Evolutionary conservation across 2,797 vertebrate genomes (phyloP).

Genomic region (Alectoris magna): DNA sequence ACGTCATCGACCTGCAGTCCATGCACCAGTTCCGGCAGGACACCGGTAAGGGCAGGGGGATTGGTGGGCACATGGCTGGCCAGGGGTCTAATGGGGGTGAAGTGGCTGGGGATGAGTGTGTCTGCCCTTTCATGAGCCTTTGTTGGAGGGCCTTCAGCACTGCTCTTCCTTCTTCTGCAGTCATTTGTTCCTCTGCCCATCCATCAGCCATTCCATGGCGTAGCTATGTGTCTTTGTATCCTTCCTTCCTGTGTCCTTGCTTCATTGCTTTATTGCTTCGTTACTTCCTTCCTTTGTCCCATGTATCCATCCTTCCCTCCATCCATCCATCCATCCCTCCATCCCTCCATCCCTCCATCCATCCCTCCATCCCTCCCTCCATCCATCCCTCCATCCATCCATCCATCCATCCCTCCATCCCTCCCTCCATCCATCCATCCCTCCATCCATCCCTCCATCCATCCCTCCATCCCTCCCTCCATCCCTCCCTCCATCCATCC

Average conservation of each 20-base stretch:
- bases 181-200: neutral
- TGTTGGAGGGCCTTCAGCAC: neutral
- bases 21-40: slow-evolving; percentile 99
- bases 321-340: no score
- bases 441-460: no score
- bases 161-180: neutral
- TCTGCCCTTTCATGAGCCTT: neutral
- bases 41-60: slow-evolving; percentile 85
- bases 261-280: neutral
- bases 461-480: no score
- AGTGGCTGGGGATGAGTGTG: neutral
- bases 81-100: neutral
- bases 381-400: no score
- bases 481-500: no score
- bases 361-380: no score
- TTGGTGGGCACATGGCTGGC: no score
- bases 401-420: no score
- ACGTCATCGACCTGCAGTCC: slow-evolving; percentile 95
- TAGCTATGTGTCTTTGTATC: neutral
- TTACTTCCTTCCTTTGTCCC: neutral
- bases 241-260: neutral
- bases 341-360: no score
- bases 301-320: no score
- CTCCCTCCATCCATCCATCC: no score
- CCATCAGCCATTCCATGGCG: neutral